These are phyloP conservation scores for Nowickia ferox DNA, from an alignment of 2,888 invertebrate species.

Conservation along the genomic window DNA sequence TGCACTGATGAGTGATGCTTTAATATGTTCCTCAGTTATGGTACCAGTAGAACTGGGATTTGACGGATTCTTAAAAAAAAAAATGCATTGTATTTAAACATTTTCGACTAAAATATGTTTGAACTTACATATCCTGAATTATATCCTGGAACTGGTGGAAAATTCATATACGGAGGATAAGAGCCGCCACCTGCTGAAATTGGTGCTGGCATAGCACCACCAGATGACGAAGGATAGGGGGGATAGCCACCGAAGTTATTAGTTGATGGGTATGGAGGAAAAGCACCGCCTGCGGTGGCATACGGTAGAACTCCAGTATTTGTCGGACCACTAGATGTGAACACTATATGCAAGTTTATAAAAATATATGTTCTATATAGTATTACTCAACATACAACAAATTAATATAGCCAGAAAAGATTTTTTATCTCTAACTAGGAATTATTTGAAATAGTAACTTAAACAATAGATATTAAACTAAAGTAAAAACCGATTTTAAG, in stretches of 20 bases:
- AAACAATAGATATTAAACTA: no score
- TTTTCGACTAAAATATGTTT: background rate
- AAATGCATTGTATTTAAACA: background rate
- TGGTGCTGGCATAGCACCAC: slow-evolving; percentile 69
- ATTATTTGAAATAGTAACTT: no score
- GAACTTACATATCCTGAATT: slow-evolving; percentile 79
- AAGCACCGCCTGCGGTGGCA: slow-evolving; percentile 84
- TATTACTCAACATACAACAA: no score
- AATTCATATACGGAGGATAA: slow-evolving; percentile 84
- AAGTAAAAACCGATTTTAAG: no score
- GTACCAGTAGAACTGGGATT: slow-evolving; percentile 87
- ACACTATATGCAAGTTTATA: no score
- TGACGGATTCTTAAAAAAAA: slow-evolving; percentile 76
- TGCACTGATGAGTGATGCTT: slow-evolving; percentile 95
- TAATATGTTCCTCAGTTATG: slow-evolving; percentile 97
- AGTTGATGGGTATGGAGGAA: slow-evolving; percentile 82
- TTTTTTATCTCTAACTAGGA: no score
- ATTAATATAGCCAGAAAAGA: no score
- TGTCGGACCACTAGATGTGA: slow-evolving; percentile 71
- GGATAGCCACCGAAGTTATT: slow-evolving; percentile 83
- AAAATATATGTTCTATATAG: no score
- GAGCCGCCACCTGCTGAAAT: slow-evolving; percentile 81
- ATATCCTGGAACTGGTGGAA: slow-evolving; percentile 79
- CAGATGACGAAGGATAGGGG: slow-evolving; percentile 76
- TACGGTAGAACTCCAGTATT: slow-evolving; percentile 83